Conservation (phyloP, 2,888 invertebrate species). For the Eupithecia centaureata region DNA sequence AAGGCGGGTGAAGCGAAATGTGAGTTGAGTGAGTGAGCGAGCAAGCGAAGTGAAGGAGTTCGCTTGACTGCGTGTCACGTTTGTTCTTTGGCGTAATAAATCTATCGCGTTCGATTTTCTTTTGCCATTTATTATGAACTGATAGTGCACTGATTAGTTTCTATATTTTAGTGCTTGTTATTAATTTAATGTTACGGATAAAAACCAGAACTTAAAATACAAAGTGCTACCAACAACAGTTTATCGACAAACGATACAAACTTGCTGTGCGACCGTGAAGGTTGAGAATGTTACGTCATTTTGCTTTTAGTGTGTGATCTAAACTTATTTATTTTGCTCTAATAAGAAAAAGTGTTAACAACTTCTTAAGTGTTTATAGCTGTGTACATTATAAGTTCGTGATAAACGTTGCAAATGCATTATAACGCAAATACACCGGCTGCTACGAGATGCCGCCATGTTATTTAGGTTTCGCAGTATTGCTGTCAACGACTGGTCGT, state of each 20-base stretch:
- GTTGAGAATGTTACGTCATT: slow-evolving; percentile 84
- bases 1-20: not conserved
- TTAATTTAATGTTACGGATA: slow-evolving; percentile 46
- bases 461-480: slow-evolving; percentile 77
- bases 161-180: slow-evolving; percentile 31
- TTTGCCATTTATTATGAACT: slow-evolving; percentile 50
- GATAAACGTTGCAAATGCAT: slow-evolving; percentile 61
- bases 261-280: slow-evolving; percentile 82
- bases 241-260: slow-evolving; percentile 46
- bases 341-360: slow-evolving; percentile 64
- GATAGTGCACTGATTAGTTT: slow-evolving; percentile 39
- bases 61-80: slow-evolving; percentile 82
- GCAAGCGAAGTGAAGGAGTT: slow-evolving; percentile 56
- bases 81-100: slow-evolving; percentile 70
- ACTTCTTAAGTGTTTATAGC: slow-evolving; percentile 54
- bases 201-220: slow-evolving; percentile 36
- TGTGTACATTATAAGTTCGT: slow-evolving; percentile 59
- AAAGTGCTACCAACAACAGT: slow-evolving; percentile 26
- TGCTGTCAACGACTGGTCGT: slow-evolving; percentile 78
- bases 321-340: slow-evolving; percentile 68
- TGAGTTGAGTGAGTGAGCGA: slow-evolving; percentile 7
- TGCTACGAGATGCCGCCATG: slow-evolving; percentile 82
- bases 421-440: slow-evolving; percentile 73
- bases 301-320: slow-evolving; percentile 77
- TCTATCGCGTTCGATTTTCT: slow-evolving; percentile 71